Base-by-base conservation (phyloP, 2,113 vertebrate genomes). In the Ceyx margarethae region DNA sequence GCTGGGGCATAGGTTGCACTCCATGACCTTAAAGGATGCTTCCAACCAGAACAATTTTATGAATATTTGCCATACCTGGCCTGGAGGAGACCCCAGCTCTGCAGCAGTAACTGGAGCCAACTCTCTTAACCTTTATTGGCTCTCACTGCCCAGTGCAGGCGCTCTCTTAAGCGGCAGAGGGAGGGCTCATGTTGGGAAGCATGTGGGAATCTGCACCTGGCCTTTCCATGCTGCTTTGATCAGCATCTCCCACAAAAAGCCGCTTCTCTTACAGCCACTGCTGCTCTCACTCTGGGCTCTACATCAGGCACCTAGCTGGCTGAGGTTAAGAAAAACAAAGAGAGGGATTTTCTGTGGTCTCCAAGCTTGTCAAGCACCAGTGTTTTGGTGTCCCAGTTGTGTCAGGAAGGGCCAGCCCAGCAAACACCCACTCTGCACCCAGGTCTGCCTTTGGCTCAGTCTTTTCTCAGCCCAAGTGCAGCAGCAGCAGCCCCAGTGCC, bases 391-490 rank as follows among this genome's bases (percentile, higher is more conserved):
- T 20, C 25, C 2, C 15, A 14, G 42, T 42, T n/a, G 15, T 3
- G 10, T 28, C 35, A 64, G 33, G 42, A 29, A 89, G 48, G 22
- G 80, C 8, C 40, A 67, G 57, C 40, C 13, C 2, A 28, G 82
- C 58, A 31, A 9, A 25, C 5, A 15, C 22, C 33, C 2, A 7
- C 8, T 11, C 29, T 13, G 20, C 26, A 18, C 66, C 33, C 51
- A 15, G 8, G 1, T 10, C 35, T 40, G 57, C 57, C 50, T 35
- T 16, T 0, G 0, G 22, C 15, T 12, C 46, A 4, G 2, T 3
- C 1, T 9, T 37, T 61, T 29, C 51, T 56, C 35, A 29, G 46
- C 16, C n/a, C 11, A 13, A 7, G 23, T 37, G 18, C 5, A 23
- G 28, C 46, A 53, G 26, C 21, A 51, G 37, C 62, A 61, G 35